These are phyloP conservation scores for Diplodus puntazzo DNA, from an alignment of 2,797 vertebrate genomes.

Conservation along the genomic window DNA sequence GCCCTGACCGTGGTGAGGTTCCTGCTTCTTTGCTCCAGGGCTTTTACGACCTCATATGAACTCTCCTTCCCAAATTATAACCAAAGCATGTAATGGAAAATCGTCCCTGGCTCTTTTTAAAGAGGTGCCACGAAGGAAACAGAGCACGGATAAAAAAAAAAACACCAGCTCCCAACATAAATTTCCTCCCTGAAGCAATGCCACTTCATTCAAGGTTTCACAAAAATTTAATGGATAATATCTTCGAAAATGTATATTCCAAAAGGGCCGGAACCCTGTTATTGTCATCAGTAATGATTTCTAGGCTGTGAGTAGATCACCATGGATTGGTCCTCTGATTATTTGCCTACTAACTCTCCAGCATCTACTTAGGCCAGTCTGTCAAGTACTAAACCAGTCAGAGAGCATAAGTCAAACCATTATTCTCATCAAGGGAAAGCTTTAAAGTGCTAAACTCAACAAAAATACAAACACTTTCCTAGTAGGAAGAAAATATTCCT, in stretches of 20 bases:
- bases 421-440: slow-evolving; percentile 5
- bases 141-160: slow-evolving; percentile 54
- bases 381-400: slow-evolving; percentile 23
- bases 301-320: slow-evolving; percentile 26
- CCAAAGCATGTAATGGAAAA: slow-evolving; percentile 67
- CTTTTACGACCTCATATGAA: slow-evolving; percentile 53
- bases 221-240: slow-evolving; percentile 30
- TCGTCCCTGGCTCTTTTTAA: slow-evolving; percentile 50
- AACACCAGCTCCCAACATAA: slow-evolving; percentile 33
- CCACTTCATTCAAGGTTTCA: slow-evolving; percentile 49
- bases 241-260: slow-evolving; percentile 33
- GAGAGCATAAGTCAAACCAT: neutral
- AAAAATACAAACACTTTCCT: no score
- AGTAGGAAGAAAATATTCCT: no score
- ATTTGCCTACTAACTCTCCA: slow-evolving; percentile 15
- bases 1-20: slow-evolving; percentile 4
- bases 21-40: slow-evolving; percentile 31
- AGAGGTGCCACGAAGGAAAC: slow-evolving; percentile 47
- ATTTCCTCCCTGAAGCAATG: slow-evolving; percentile 24
- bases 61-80: slow-evolving; percentile 61
- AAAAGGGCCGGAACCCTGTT: slow-evolving; percentile 12
- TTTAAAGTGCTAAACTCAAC: slow-evolving; percentile 14
- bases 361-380: slow-evolving; percentile 6
- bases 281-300: slow-evolving; percentile 30
- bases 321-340: neutral